Base-by-base conservation (phyloP, 2,888 invertebrate genomes). In the Eupithecia dodoneata region DNA sequence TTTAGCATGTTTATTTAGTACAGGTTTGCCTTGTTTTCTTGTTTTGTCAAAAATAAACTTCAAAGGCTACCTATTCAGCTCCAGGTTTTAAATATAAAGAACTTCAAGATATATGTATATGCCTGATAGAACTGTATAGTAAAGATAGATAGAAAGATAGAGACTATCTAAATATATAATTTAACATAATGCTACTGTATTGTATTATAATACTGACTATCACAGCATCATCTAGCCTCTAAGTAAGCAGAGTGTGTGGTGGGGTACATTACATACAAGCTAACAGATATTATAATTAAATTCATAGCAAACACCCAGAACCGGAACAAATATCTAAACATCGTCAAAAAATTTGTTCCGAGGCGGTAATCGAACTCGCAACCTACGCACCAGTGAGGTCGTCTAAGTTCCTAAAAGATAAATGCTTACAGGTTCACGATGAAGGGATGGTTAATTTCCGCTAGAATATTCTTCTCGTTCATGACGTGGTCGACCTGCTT, bases 401-500 rank as follows among this genome's bases (percentile, higher is more conserved):
- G 0, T 30, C 30, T 30, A 30, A 30, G n/a, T n/a, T 55, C n/a
- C 3, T 55, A 3, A 55, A 30, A 63, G 18, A 63, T 12, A 18
- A 63, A 44, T 72, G 10, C 94, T 94, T 85, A 95, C 92, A 91
- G 84, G 84, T 98, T 98, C 76, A 99, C 99, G 88, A 99, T 97
- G 95, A 99, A 99, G 74, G 99, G 99, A 95, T 99, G 99, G 86
- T 97, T 96, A 85, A 99, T 97, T 95, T 98, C 97, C 81, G 97
- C 96, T 80, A 99, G 96, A 86, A 99, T 98, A 86, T 97, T 97
- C 92, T 99, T 99, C 95, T 99, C 99, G 92, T 99, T 99, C 95
- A 98, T 98, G 80, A 99, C 99, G 93, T 99, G 99, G 87, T 99
- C 99, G 85, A 99, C 98, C 95, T 99, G 99, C 93, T 99, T 98